A percentile compares a stretch with the other conserved stretches of the same genome.
These are phyloP conservation scores for Helicoverpa assulta DNA, from an alignment of 2,888 invertebrate genomes.

Conservation along the genomic window DNA sequence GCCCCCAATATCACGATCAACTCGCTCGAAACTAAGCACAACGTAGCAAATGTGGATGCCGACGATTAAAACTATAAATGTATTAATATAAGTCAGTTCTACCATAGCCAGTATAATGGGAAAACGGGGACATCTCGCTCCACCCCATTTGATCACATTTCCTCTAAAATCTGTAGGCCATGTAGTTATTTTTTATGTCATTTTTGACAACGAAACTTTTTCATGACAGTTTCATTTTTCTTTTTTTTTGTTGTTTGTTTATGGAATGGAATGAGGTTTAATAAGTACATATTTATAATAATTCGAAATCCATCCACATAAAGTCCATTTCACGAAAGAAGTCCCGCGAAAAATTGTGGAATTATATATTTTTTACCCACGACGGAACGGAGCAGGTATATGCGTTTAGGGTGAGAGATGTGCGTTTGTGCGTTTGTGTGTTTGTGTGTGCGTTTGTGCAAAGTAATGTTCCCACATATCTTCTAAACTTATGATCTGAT, in stretches of 20 bases:
- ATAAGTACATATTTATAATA: background rate
- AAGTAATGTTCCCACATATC: too few species aligned
- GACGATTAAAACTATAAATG: conserved; percentile 69
- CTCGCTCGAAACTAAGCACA: conserved; percentile 67
- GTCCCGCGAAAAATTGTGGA: too few species aligned
- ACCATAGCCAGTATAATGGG: conserved; percentile 74
- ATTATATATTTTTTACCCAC: too few species aligned
- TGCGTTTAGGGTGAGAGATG: too few species aligned
- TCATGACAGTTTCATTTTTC: conserved; percentile 34
- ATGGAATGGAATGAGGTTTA: conserved; percentile 36
- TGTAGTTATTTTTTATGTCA: conserved; percentile 59
- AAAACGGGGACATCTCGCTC: conserved; percentile 71
- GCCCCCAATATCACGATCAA: conserved; percentile 12
- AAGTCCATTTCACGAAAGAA: too few species aligned
- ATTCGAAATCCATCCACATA: too few species aligned
- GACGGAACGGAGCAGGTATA: too few species aligned
- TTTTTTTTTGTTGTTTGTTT: conserved; percentile 28
- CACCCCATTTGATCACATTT: conserved; percentile 67
- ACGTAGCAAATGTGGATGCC: conserved; percentile 73
- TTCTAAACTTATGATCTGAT: too few species aligned
- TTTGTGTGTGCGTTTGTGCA: too few species aligned
- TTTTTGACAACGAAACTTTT: conserved; percentile 29
- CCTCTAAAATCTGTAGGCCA: conserved; percentile 64
- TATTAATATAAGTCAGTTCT: conserved; percentile 69
- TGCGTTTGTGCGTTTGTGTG: too few species aligned